phyloP scores from a whole-genome alignment of 2,113 vertebrate species.

The Apeltes quadracus region DNA sequence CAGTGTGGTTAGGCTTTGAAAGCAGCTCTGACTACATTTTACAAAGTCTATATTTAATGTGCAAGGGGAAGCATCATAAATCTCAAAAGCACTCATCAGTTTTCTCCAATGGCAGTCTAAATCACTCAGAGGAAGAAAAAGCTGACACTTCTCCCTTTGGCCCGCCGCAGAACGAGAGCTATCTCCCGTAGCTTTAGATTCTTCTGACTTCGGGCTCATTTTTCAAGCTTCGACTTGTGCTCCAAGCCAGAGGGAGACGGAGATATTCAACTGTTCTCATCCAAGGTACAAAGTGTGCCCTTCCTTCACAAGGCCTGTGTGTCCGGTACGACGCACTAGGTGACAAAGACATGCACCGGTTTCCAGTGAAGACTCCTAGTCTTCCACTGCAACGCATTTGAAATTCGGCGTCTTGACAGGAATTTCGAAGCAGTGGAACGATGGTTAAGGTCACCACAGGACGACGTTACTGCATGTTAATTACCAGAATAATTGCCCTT shows the following conservation, averaged over 20 bases:
- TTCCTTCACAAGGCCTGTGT: constrained; percentile 25
- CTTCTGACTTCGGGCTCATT: constrained; percentile 69
- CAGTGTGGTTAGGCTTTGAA: constrained; percentile 70
- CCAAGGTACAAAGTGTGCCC: constrained; percentile 27
- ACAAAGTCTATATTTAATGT: constrained; percentile 79
- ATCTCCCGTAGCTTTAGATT: constrained; percentile 70
- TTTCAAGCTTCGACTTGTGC: constrained; percentile 63
- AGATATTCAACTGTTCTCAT: constrained; percentile 47
- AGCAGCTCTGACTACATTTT: constrained; percentile 60
- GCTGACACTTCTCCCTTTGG: constrained; percentile 71
- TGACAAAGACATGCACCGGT: constrained; percentile 18
- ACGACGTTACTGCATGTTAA: constrained; percentile 27
- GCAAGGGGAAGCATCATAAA: constrained; percentile 68
- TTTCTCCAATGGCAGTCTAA: constrained; percentile 71
- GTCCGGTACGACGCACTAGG: background rate
- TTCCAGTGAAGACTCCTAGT: background rate
- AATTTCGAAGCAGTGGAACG: background rate
- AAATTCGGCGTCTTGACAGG: background rate
- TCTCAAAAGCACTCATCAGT: constrained; percentile 77
- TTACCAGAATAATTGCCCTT: constrained; percentile 15
- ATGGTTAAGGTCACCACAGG: constrained; percentile 21
- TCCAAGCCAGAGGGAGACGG: constrained; percentile 49
- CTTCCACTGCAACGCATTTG: background rate
- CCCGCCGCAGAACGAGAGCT: constrained; percentile 68
- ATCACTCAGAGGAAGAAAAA: constrained; percentile 72